phyloP scores from a whole-genome alignment of 2,888 invertebrate species.

The Orthonychiurus folsomi region DNA sequence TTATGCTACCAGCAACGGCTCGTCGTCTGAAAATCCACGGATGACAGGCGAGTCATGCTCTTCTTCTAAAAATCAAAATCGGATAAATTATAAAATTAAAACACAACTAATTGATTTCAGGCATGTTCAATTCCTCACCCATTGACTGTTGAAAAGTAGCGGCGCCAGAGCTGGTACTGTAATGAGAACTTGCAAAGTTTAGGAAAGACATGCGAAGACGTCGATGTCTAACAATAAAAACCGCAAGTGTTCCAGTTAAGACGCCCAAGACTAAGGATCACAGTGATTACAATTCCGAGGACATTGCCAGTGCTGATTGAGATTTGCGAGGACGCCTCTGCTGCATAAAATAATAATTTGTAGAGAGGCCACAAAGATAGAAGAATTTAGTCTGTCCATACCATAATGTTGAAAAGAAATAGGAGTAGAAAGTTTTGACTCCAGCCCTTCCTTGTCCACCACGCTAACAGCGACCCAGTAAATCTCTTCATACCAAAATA shows the following conservation, averaged over 20 bases:
- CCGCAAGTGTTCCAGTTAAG: constrained; percentile 54
- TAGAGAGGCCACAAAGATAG: neutral
- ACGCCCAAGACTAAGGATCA: constrained; percentile 50
- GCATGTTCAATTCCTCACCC: too few species aligned
- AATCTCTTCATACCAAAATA: too few species aligned
- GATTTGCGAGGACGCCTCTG: constrained; percentile 17
- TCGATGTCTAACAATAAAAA: constrained; percentile 59
- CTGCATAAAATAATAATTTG: constrained; percentile 14
- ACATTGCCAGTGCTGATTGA: constrained; percentile 41
- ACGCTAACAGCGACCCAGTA: too few species aligned
- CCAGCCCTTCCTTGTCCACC: too few species aligned
- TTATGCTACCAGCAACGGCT: constrained; percentile 84
- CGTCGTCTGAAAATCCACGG: constrained; percentile 85
- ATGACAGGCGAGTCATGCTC: constrained; percentile 82
- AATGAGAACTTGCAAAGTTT: constrained; percentile 72
- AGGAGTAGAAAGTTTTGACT: too few species aligned
- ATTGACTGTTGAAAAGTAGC: constrained; percentile 57
- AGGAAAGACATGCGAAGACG: constrained; percentile 68
- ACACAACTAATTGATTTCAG: too few species aligned
- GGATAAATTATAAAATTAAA: constrained; percentile 24
- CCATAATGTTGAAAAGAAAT: too few species aligned
- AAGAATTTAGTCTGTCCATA: neutral
- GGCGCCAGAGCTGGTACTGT: constrained; percentile 75
- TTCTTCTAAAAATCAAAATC: constrained; percentile 54
- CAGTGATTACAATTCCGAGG: constrained; percentile 51